Conservation (phyloP, 2,113 vertebrate genomes). For the Echinops telfairi region DNA sequence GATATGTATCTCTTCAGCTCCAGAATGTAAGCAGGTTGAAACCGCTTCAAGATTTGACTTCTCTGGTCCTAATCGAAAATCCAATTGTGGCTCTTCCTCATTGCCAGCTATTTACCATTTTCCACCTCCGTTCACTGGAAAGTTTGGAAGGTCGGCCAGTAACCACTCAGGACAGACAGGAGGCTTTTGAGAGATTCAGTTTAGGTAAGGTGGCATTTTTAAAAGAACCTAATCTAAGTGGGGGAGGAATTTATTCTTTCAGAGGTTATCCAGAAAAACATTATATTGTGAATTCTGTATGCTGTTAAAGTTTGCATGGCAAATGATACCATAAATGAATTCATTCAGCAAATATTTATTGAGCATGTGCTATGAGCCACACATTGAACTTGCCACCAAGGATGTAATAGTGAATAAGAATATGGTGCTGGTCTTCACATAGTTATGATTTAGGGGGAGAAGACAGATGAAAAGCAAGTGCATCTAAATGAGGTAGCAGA, state of each 20-base stretch:
- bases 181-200: conserved; percentile 91
- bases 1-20: conserved; percentile 86
- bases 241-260: conserved; percentile 43
- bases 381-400: not conserved
- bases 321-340: conserved; percentile 8
- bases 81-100: conserved; percentile 90
- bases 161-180: conserved; percentile 88
- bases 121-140: conserved; percentile 91
- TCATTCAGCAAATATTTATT: not conserved
- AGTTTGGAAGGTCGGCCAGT: conserved; percentile 89
- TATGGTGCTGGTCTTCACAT: not conserved
- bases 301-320: conserved; percentile 4
- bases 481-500: not conserved
- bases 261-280: conserved; percentile 44
- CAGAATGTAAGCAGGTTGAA: conserved; percentile 92
- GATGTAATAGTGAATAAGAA: not conserved
- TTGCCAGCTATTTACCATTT: conserved; percentile 89
- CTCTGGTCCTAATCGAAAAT: conserved; percentile 89
- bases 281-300: conserved; percentile 36
- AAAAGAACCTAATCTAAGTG: not conserved
- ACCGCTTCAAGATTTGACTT: conserved; percentile 90
- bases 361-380: not conserved
- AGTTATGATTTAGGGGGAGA: not conserved
- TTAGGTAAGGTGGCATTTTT: conserved; percentile 86
- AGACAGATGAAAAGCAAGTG: not conserved